Evolutionary conservation across 2,797 vertebrate genomes (phyloP).

Genomic region (Fistularia commersonii): DNA sequence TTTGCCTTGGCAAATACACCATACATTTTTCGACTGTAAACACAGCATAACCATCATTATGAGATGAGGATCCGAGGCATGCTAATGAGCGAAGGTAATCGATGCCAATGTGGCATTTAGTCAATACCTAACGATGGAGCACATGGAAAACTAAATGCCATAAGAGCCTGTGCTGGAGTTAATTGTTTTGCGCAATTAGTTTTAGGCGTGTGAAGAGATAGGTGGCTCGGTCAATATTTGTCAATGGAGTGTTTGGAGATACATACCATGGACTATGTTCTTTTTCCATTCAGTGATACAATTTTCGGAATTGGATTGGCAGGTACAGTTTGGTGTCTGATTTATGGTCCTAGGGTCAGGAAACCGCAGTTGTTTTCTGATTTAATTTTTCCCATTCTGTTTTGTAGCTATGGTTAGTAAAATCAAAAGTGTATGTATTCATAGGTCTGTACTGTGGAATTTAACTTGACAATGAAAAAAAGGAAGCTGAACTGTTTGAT

Average conservation of each 20-base stretch:
- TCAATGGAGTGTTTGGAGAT: constrained; percentile 31
- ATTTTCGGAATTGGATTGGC: constrained; percentile 17
- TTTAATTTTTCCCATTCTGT: too few species aligned
- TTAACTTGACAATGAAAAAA: constrained; percentile 22
- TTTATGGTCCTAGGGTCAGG: constrained; percentile 11
- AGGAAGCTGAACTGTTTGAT: constrained; percentile 13
- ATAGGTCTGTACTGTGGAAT: constrained; percentile 2
- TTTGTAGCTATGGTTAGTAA: too few species aligned
- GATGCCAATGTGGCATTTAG: constrained; percentile 57
- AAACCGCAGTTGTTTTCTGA: constrained; percentile 26
- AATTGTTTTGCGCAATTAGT: constrained; percentile 69
- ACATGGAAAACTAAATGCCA: constrained; percentile 63
- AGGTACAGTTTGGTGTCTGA: constrained; percentile 19
- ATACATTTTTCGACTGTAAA: constrained; percentile 29
- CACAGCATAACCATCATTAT: constrained; percentile 32
- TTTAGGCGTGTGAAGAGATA: constrained; percentile 38
- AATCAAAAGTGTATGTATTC: constrained; percentile 6
- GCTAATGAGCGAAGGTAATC: constrained; percentile 52
- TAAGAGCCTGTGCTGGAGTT: constrained; percentile 51
- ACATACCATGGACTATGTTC: constrained; percentile 13
- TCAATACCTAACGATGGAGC: constrained; percentile 65
- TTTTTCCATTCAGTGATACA: constrained; percentile 2
- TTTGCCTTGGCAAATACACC: constrained; percentile 28
- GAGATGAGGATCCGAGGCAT: constrained; percentile 47
- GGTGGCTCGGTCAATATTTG: constrained; percentile 51